Evolutionary conservation across 1,140 invertebrate species (phyloP), one percentile per base, ranked within the genome.

Genomic region (Piezodorus guildinii): DNA sequence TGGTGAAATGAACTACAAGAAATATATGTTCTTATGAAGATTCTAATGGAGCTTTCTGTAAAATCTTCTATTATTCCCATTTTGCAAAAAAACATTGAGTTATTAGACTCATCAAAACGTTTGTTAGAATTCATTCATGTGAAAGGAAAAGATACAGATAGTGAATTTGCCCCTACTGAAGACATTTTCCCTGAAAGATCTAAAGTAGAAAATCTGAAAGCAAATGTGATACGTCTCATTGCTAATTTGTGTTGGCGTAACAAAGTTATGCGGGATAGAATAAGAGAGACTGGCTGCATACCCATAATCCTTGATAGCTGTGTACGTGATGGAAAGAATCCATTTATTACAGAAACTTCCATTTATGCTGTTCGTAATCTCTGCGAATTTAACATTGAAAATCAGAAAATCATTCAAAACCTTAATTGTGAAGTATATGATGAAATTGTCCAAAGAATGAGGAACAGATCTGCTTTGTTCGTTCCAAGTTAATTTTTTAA

Each of bases 241-340:
- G 60, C 34, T 12, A 61, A 61, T 34, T 61, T 61, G 43, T 61
- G 39, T n/a, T 61, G 39, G 39, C 4, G 12, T 10, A 61, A 45
- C 44, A 44, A 61, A 61, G 39, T 16, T 19, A 44, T 45, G 12
- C 60, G 46, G 17, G 60, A 61, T 23, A 45, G 21, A 23, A 23
- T 43, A 23, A 12, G 60, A 45, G 60, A 61, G 14, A 30, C 19
- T 3, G 43, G 44, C n/a, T 23, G 60, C 6, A 3, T 61, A n/a
- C 60, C 60, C 15, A 17, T 61, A 16, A 61, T 61, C 14, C 60
- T 61, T 17, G 60, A 61, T 15, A 44, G 60, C 14, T 61, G 60
- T 23, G 44, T 46, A n/a, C n/a, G 39, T 16, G 60, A 61, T 44
- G 39, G 39, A 25, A 61, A 61, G 16, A 61, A 61, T 21, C 60